Percentiles rank a stretch among this genome's conserved stretches.
Evolutionary conservation across 2,888 invertebrate genomes (phyloP).

Genomic region (Sinelater perroti): DNA sequence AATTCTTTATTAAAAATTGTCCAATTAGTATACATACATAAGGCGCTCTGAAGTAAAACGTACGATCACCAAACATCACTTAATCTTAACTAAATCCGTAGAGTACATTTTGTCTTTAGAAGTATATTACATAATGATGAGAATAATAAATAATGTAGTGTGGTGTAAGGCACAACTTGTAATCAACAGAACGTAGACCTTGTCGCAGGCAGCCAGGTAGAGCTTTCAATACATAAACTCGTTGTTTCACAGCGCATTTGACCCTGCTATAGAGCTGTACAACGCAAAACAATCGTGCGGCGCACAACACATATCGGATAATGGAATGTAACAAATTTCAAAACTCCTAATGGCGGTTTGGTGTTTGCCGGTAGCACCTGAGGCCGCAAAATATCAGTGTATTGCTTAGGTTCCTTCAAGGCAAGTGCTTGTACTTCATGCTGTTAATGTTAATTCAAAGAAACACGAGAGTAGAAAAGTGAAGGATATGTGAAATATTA

Average conservation of each 20-base stretch:
- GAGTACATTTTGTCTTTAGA: slow-evolving; percentile 29
- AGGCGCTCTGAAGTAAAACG: slow-evolving; percentile 25
- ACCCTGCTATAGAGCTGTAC: slow-evolving; percentile 17
- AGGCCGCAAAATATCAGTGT: slow-evolving; percentile 1
- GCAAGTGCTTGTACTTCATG: slow-evolving; percentile 25
- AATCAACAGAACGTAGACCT: slow-evolving; percentile 33
- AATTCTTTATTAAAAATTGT: slow-evolving; percentile 33
- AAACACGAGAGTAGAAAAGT: slow-evolving; percentile 15
- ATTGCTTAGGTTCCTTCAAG: slow-evolving; percentile 17
- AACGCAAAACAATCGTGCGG: slow-evolving; percentile 25
- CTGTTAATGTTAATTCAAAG: slow-evolving; percentile 12
- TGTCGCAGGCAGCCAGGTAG: slow-evolving; percentile 26
- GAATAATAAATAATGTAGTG: slow-evolving; percentile 31
- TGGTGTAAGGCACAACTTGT: slow-evolving; percentile 42
- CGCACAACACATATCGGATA: slow-evolving; percentile 27
- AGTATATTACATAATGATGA: slow-evolving; percentile 27
- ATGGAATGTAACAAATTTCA: slow-evolving; percentile 35
- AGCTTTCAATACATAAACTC: slow-evolving; percentile 21
- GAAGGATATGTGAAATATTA: slow-evolving; percentile 18
- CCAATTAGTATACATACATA: slow-evolving; percentile 31
- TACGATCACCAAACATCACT: slow-evolving; percentile 24
- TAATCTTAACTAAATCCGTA: slow-evolving; percentile 23
- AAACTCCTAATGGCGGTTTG: slow-evolving; percentile 19
- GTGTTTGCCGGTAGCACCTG: slow-evolving; percentile 29
- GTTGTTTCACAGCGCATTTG: slow-evolving; percentile 34